These are phyloP conservation scores for Aphelinus certus DNA, from an alignment of 1,140 invertebrate genomes.

Conservation along the genomic window DNA sequence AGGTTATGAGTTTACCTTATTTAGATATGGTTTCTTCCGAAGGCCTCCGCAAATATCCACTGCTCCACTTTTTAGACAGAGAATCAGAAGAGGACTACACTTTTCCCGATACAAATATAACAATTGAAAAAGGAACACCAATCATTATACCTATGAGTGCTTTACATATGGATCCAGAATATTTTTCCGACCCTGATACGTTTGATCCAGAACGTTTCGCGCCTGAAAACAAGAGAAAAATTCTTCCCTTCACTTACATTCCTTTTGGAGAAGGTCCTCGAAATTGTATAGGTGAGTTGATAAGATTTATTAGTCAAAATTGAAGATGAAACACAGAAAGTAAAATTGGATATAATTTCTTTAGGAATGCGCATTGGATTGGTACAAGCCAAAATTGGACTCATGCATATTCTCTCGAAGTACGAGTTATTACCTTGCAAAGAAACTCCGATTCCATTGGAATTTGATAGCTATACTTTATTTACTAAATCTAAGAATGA, in stretches of 20 bases:
- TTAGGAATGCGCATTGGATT: constrained; percentile 51
- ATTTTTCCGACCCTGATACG: constrained; percentile 74
- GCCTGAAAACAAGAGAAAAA: constrained; percentile 60
- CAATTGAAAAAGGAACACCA: constrained; percentile 66
- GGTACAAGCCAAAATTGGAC: constrained; percentile 50
- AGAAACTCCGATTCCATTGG: constrained; percentile 44
- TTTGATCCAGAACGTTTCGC: constrained; percentile 82
- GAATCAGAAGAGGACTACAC: constrained; percentile 55
- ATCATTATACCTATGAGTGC: constrained; percentile 69
- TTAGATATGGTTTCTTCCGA: constrained; percentile 59
- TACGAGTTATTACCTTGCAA: constrained; percentile 47
- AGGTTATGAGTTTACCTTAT: constrained; percentile 43
- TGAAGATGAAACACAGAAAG: too few relatives aligned
- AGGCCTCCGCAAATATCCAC: constrained; percentile 70
- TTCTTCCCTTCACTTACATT: constrained; percentile 61
- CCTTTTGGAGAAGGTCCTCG: constrained; percentile 64
- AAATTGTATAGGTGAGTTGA: constrained; percentile 23
- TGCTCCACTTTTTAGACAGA: constrained; percentile 67
- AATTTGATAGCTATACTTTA: constrained; percentile 37
- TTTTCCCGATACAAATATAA: constrained; percentile 65
- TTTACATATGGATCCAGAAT: constrained; percentile 71
- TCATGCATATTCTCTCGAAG: constrained; percentile 47
- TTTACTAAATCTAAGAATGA: constrained; percentile 19
- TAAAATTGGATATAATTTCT: neutral
- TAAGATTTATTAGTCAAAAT: constrained; percentile 8